Percentiles rank a stretch among this genome's conserved stretches.
phyloP scores from a whole-genome alignment of 2,888 invertebrate species.

The Heteromyza rotundicornis region DNA sequence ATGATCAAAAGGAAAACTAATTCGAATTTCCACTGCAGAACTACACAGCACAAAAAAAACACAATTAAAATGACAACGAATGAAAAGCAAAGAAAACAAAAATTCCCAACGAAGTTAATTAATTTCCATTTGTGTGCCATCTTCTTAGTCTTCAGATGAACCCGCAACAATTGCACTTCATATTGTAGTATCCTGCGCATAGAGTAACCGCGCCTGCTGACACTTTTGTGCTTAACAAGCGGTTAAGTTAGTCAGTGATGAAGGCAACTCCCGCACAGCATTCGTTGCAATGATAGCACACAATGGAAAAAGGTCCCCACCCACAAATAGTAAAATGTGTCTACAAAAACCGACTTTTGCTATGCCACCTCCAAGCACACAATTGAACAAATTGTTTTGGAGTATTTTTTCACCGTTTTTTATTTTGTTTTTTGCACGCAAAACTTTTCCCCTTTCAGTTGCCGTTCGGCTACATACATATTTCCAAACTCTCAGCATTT shows the following conservation, averaged over 20 bases:
- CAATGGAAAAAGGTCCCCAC: background rate
- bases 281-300: slow-evolving; percentile 6
- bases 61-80: background rate
- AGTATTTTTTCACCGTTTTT: slow-evolving; percentile 24
- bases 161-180: slow-evolving; percentile 2
- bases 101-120: background rate
- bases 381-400: slow-evolving; percentile 54
- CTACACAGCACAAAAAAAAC: too few relatives aligned
- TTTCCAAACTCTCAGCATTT: background rate
- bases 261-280: background rate
- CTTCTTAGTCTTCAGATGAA: too few relatives aligned
- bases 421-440: slow-evolving; percentile 13
- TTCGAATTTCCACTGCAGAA: too few relatives aligned
- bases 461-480: background rate
- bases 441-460: slow-evolving; percentile 33
- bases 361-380: slow-evolving; percentile 32
- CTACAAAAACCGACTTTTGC: slow-evolving; percentile 35
- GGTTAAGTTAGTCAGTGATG: slow-evolving; percentile 33
- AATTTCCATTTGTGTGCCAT: background rate
- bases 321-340: slow-evolving; percentile 28
- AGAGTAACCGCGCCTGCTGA: slow-evolving; percentile 37
- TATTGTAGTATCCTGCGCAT: background rate
- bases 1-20: too few relatives aligned
- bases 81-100: background rate
- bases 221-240: slow-evolving; percentile 51